Evolutionary conservation across 2,797 vertebrate species (phyloP), one percentile per base, ranked within the genome.

Genomic region (Lophotriccus pileatus): DNA sequence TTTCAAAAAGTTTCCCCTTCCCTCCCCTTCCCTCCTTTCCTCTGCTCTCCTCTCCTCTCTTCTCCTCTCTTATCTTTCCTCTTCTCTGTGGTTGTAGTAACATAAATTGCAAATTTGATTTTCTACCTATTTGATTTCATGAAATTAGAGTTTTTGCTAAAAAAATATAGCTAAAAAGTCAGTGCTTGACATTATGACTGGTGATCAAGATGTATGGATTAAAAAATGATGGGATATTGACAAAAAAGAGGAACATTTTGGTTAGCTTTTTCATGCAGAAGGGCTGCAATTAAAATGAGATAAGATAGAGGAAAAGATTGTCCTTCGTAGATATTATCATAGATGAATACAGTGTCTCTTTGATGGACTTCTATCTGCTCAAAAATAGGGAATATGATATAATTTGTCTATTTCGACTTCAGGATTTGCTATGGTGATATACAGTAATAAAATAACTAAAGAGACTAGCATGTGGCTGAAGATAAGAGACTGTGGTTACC

Each of bases 71-170:
- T 8, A 14, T 15, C 10, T 22, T 28, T 16, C 17, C 7, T 34
- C 18, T 15, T 27, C 17, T 30, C 46, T 2, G 0, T 2, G 2
- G 3, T 5, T 21, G 30, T 23, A 52, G 25, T 41, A 16, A 39
- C 58, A 10, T 60, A 34, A 30, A 62, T 2, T 34, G 8, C 8
- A 62, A 39, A 25, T 8, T 5, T 73, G 15, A 16, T 16, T 77
- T 37, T 43, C 72, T 60, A 18, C 49, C 62, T 56, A 56, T 47
- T n/a, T 58, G 10, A 30, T 53, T 60, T 60, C 36, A 46, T 56
- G 6, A 68, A 43, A 52, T 41, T 13, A 27, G 19, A 44, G 4
- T 1, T 41, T 81, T 72, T 77, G 8, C 17, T 25, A 56, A 78
- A 46, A 76, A 47, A 53, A 27, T 9, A 53, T 30, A 34, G 2